A percentile compares a stretch with the other conserved stretches of the same genome.
Conservation (phyloP, 2,797 vertebrate genomes). For the Protosalanx chinensis region DNA sequence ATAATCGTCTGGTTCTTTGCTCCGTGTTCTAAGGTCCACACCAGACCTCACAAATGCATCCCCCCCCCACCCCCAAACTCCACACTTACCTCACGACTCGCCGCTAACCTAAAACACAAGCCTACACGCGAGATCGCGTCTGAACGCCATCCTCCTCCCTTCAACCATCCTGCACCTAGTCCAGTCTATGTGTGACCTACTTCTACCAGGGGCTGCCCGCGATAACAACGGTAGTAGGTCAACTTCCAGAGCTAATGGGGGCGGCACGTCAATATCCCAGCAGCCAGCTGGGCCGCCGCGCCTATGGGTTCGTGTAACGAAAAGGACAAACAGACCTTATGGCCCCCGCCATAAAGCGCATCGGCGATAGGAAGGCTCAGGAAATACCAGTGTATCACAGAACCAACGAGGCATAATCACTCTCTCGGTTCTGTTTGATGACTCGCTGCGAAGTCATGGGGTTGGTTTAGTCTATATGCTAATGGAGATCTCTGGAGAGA, state of each 20-base stretch:
- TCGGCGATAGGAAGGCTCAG: conserved; percentile 9
- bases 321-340: conserved; percentile 30
- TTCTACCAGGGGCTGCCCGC: conserved; percentile 35
- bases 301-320: conserved; percentile 6
- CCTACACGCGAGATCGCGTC: background rate
- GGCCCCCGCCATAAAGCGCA: conserved; percentile 10
- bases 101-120: background rate
- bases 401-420: conserved; percentile 8
- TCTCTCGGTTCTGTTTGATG: conserved; percentile 26
- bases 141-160: background rate
- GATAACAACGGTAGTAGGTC: conserved; percentile 46
- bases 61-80: too few relatives aligned
- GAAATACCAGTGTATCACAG: background rate
- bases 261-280: conserved; percentile 42
- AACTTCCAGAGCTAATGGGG: conserved; percentile 40
- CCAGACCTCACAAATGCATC: background rate
- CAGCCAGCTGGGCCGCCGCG: conserved; percentile 32
- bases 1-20: background rate
- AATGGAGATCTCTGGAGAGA: conserved; percentile 33
- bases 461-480: conserved; percentile 25
- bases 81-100: background rate
- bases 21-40: background rate
- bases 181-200: conserved; percentile 33
- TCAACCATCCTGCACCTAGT: background rate
- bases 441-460: conserved; percentile 28